Evolutionary conservation across 2,113 vertebrate genomes (phyloP).

Genomic region (Poeciliopsis turrubarensis): DNA sequence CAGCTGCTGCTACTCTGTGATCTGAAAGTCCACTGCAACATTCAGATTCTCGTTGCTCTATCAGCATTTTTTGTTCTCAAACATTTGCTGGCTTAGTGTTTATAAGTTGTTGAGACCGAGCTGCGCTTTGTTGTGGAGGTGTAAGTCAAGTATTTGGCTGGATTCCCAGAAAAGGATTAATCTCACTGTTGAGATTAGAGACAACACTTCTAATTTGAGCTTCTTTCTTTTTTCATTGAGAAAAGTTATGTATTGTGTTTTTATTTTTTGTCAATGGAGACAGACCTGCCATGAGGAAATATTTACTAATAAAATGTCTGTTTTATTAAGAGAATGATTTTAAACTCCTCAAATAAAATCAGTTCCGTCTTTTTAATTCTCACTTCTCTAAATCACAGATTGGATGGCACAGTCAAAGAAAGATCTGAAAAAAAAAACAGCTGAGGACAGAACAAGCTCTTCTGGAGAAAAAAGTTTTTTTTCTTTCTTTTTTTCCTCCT

Average conservation of each 20-base stretch:
- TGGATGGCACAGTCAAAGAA: background rate
- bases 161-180: constrained; percentile 54
- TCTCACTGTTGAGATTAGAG: constrained; percentile 19
- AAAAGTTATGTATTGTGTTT: constrained; percentile 14
- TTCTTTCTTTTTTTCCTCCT: constrained; percentile 40
- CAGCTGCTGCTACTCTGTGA: constrained; percentile 31
- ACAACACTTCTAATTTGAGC: constrained; percentile 25
- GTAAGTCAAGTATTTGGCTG: constrained; percentile 54
- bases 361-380: constrained; percentile 1
- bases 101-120: constrained; percentile 31
- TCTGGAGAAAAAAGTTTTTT: constrained; percentile 47
- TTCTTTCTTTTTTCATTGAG: background rate
- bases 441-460: constrained; percentile 31
- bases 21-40: constrained; percentile 31
- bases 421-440: constrained; percentile 33
- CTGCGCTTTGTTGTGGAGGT: constrained; percentile 38
- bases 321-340: too few relatives aligned
- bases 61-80: constrained; percentile 32
- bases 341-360: constrained; percentile 6
- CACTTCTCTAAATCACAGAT: constrained; percentile 5
- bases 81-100: constrained; percentile 42
- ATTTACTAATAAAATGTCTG: background rate
- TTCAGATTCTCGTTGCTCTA: constrained; percentile 32
- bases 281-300: background rate
- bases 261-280: constrained; percentile 1